Base-by-base conservation (phyloP, 2,797 vertebrate species). In the Morelia viridis region DNA sequence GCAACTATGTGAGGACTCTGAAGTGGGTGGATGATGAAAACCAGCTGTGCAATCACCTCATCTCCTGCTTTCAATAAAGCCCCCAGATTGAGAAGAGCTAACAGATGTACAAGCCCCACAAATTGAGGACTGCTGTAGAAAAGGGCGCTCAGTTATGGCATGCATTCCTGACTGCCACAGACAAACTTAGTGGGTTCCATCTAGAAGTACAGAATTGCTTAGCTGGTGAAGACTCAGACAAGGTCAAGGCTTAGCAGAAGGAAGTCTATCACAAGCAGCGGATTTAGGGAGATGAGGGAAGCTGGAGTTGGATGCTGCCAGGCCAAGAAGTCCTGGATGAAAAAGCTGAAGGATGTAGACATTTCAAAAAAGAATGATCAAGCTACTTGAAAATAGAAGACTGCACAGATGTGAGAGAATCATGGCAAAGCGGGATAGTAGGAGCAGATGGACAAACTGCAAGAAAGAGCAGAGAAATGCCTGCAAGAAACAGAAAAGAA, bases 281-380 rank as follows among this genome's bases (percentile, higher is more conserved):
- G 97, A 98, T 99, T 99, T 96, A 98, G 97, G 26, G 99, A 99
- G 97, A 99, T 98, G 50, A 98, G 98, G 95, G 99, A 99, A 0
- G 98, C 98, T 0, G 99, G 99, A 61, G 99, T 99, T 0, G 98
- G 98, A 71, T 99, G 99, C 97, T 98, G 99, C 26, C 99, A 99
- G 94, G 99, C 99, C 24, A 99, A 99, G 97, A 99, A 99, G 94
- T 98, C 99, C 91, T 99, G 99, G 99, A 98, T 99, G 94, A 98
- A 99, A 95, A 98, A 99, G 94, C 97, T 99, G 95, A 99, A 99
- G 94, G 99, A 99, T n/a, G 99, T 99, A 96, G 92, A 57, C 3
- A 46, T 91, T 53, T 53, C 5, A 53, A 53, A 53, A 53, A 53
- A 7, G 50, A 53, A 53, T 53, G 5, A 53, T 8, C 50, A 53